These are phyloP conservation scores for Paelopatides confundens DNA, from an alignment of 53 echinoderm and acorn worm species.

Conservation along the genomic window DNA sequence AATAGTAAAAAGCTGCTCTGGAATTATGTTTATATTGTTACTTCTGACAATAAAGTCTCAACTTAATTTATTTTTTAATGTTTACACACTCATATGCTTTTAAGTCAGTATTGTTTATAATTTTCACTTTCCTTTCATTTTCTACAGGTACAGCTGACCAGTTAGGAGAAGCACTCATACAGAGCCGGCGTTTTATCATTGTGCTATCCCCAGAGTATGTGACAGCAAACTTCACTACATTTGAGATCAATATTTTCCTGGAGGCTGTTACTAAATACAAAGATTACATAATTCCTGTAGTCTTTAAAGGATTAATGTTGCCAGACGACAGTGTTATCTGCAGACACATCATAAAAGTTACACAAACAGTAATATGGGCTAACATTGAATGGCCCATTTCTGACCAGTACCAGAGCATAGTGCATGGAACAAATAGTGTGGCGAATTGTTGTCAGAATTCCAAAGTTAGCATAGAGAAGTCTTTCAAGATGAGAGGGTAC, in stretches of 20 bases:
- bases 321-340: background rate
- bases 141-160: slow-evolving; percentile 1
- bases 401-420: background rate
- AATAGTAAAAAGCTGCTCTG: too few species aligned
- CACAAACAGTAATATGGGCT: background rate
- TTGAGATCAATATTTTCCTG: slow-evolving; percentile 1
- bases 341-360: slow-evolving; percentile 4
- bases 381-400: slow-evolving; percentile 29
- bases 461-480: background rate
- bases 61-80: too few species aligned
- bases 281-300: slow-evolving; percentile 20
- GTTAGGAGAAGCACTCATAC: slow-evolving; percentile 10
- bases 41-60: too few species aligned
- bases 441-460: background rate
- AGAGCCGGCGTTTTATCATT: slow-evolving; percentile 21
- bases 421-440: background rate
- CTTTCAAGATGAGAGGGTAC: slow-evolving; percentile 1
- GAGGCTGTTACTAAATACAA: slow-evolving; percentile 6
- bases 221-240: slow-evolving; percentile 20
- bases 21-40: too few species aligned
- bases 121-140: background rate
- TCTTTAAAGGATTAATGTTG: background rate
- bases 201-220: slow-evolving; percentile 25
- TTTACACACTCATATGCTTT: too few species aligned
- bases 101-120: too few species aligned